Conservation (phyloP, 2,888 invertebrate species). For the Meghimatium bilineatum region DNA sequence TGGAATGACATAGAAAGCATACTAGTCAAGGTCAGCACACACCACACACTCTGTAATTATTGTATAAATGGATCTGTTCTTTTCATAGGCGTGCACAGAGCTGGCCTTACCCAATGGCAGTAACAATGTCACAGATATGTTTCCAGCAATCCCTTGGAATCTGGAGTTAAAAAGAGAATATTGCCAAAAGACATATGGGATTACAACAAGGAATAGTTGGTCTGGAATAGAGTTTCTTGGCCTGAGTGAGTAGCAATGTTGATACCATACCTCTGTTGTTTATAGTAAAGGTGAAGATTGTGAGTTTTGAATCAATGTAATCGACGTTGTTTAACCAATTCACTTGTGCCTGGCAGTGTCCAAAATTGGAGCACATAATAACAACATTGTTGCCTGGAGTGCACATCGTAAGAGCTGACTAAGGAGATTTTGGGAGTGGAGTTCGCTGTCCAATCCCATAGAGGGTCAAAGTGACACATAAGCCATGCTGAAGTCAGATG, state of each 20-base stretch:
- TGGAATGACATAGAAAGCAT: not conserved
- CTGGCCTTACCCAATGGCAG: constrained; percentile 68
- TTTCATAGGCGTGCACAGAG: constrained; percentile 74
- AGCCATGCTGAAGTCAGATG: no score
- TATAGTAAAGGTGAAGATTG: no score
- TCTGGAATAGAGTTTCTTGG: constrained; percentile 68
- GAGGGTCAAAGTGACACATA: no score
- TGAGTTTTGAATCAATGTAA: no score
- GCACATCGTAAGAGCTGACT: no score
- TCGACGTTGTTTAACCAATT: no score
- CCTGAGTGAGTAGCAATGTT: constrained; percentile 59
- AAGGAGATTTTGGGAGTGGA: no score
- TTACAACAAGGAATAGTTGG: constrained; percentile 69
- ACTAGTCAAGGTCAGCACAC: no score
- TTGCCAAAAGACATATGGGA: constrained; percentile 70
- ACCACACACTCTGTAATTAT: not conserved
- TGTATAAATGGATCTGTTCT: not conserved
- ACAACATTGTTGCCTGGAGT: no score
- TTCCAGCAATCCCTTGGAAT: constrained; percentile 73
- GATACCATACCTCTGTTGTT: not conserved
- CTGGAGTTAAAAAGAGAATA: constrained; percentile 65
- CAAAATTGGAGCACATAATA: no score
- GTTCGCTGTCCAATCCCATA: no score
- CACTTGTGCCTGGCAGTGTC: no score
- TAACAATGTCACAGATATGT: constrained; percentile 74